These are phyloP conservation scores for Sebastes hubbsi DNA, from an alignment of 2,797 vertebrate species.

Conservation along the genomic window DNA sequence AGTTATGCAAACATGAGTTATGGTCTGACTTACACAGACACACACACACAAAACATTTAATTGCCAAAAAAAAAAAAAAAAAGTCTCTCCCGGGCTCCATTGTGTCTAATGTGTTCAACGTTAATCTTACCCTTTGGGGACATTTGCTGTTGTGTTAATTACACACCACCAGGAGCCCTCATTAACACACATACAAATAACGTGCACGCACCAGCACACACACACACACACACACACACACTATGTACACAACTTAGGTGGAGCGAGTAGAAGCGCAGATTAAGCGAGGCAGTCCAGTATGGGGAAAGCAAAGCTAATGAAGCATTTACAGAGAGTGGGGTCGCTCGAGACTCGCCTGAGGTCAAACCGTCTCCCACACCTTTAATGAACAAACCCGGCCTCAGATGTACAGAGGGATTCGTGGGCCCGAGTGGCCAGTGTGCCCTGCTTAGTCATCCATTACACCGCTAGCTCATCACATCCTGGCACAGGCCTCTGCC, in stretches of 20 bases:
- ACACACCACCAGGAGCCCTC: slow-evolving; percentile 81
- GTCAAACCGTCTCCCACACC: slow-evolving; percentile 58
- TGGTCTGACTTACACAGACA: slow-evolving; percentile 64
- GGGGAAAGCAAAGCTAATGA: slow-evolving; percentile 62
- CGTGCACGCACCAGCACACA: slow-evolving; percentile 41
- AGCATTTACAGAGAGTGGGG: slow-evolving; percentile 53
- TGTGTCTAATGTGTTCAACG: slow-evolving; percentile 83
- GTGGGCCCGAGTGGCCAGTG: slow-evolving; percentile 21
- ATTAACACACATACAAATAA: slow-evolving; percentile 78
- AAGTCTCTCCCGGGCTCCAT: slow-evolving; percentile 75
- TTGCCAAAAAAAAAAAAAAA: slow-evolving; percentile 65
- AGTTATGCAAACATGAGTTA: slow-evolving; percentile 73
- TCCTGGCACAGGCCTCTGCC: slow-evolving; percentile 45
- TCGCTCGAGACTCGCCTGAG: slow-evolving; percentile 58
- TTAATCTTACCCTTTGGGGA: slow-evolving; percentile 86
- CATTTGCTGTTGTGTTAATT: slow-evolving; percentile 85
- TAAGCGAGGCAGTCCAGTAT: slow-evolving; percentile 43
- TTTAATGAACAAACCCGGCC: slow-evolving; percentile 65
- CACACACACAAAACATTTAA: slow-evolving; percentile 68
- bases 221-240: slow-evolving; percentile 39
- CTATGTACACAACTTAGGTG: slow-evolving; percentile 55
- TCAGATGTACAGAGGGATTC: slow-evolving; percentile 32
- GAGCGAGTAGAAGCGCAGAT: slow-evolving; percentile 33
- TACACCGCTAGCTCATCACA: slow-evolving; percentile 50
- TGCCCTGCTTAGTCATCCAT: slow-evolving; percentile 70